Percentiles rank a stretch among this genome's conserved stretches.
phyloP scores from a whole-genome alignment of 2,888 invertebrate species.

The Drosophila lutescens region DNA sequence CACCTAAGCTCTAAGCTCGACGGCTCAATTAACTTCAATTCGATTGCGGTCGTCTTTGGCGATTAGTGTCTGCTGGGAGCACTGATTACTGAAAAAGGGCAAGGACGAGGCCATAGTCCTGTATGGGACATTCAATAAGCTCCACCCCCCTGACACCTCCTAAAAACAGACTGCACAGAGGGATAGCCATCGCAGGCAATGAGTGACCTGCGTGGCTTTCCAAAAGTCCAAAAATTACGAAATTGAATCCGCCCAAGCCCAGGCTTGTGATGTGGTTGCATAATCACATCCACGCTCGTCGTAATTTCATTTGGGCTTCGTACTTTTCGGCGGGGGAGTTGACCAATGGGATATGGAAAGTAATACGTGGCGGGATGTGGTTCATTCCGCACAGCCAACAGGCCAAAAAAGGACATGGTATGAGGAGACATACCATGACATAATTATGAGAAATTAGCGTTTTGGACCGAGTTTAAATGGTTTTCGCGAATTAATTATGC shows the following conservation, averaged over 20 bases:
- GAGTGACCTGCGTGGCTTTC: not conserved
- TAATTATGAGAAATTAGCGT: slow-evolving; percentile 8
- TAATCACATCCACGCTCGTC: slow-evolving; percentile 15
- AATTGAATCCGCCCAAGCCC: slow-evolving; percentile 1
- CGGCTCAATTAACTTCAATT: slow-evolving; percentile 21
- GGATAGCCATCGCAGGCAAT: not conserved
- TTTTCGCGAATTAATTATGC: not conserved
- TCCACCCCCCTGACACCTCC: too few species aligned
- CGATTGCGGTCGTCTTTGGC: slow-evolving; percentile 10
- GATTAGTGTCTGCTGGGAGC: not conserved
- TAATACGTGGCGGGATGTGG: not conserved
- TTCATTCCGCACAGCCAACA: too few species aligned
- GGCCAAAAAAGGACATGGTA: too few species aligned
- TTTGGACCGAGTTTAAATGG: not conserved
- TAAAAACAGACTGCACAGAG: too few species aligned
- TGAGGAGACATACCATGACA: too few species aligned
- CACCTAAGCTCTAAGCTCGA: slow-evolving; percentile 43
- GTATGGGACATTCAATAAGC: not conserved
- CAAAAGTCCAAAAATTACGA: not conserved
- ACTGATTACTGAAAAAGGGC: not conserved
- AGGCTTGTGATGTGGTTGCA: slow-evolving; percentile 8
- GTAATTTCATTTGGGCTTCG: slow-evolving; percentile 14
- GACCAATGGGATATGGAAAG: slow-evolving; percentile 1
- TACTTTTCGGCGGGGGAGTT: not conserved
- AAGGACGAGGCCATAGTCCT: slow-evolving; percentile 1